A percentile compares a stretch with the other conserved stretches of the same genome.
Evolutionary conservation across 2,113 vertebrate genomes (phyloP).

Genomic region (Cavia aperea): DNA sequence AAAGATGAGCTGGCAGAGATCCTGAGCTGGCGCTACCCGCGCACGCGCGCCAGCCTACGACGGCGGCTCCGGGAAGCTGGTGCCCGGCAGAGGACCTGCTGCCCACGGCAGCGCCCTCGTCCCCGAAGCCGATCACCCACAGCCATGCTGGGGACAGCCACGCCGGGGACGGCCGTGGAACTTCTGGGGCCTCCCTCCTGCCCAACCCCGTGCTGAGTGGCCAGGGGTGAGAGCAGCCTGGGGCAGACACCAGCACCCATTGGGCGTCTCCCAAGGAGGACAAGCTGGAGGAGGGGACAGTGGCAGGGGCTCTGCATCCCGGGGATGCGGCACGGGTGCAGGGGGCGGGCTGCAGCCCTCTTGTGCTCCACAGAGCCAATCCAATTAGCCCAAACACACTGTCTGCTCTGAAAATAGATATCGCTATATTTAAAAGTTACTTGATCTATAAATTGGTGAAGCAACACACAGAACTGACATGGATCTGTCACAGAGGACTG

Average conservation of each 20-base stretch:
- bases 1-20: conserved; percentile 4
- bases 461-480: not conserved
- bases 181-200: not conserved
- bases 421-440: conserved; percentile 40
- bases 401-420: conserved; percentile 27
- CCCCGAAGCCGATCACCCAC: not conserved
- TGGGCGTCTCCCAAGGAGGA: not conserved
- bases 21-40: not conserved
- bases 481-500: not conserved
- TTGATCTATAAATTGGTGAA: conserved; percentile 2
- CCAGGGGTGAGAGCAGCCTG: too few relatives aligned
- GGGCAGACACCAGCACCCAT: not conserved
- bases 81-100: not conserved
- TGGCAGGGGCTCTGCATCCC: not conserved
- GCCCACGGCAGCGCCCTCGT: not conserved
- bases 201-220: not conserved
- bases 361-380: not conserved
- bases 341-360: not conserved
- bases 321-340: not conserved
- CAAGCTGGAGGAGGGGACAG: not conserved
- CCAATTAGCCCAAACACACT: conserved; percentile 19
- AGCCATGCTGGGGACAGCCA: not conserved
- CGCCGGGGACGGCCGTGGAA: not conserved
- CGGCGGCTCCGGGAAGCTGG: not conserved
- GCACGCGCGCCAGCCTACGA: not conserved